A percentile compares a stretch with the other conserved stretches of the same genome.
Conservation (phyloP, 2,888 invertebrate species). For the Gymnoscelis rufifasciata region DNA sequence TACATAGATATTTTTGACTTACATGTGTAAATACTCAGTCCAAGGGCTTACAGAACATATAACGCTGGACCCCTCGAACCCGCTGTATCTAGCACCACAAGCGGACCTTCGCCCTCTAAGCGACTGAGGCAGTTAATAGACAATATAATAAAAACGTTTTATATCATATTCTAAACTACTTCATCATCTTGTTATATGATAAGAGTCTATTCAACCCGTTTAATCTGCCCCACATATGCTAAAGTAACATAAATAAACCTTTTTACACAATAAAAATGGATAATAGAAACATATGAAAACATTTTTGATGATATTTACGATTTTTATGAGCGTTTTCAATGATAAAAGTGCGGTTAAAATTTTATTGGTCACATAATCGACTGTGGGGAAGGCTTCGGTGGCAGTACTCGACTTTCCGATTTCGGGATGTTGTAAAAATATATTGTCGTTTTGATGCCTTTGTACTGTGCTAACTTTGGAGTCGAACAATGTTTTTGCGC, state of each 20-base stretch:
- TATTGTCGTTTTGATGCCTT: conserved; percentile 7
- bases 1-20: too few species aligned
- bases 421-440: conserved; percentile 12
- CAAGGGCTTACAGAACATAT: too few species aligned
- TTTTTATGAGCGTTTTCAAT: conserved; percentile 32
- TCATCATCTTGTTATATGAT: too few species aligned
- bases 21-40: too few species aligned
- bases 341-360: conserved; percentile 30
- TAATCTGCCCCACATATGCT: background rate
- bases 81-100: too few species aligned
- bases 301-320: conserved; percentile 24
- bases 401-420: conserved; percentile 12
- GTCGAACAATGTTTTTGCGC: background rate
- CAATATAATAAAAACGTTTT: too few species aligned
- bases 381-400: conserved; percentile 15
- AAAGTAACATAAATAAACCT: conserved; percentile 14
- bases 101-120: too few species aligned
- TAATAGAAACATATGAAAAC: conserved; percentile 12
- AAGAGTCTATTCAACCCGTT: too few species aligned
- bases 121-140: too few species aligned
- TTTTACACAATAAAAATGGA: conserved; percentile 31
- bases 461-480: background rate
- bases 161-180: too few species aligned
- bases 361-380: conserved; percentile 25
- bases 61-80: too few species aligned